Conservation (phyloP, 2,113 vertebrate species). For the Elephantulus edwardii region DNA sequence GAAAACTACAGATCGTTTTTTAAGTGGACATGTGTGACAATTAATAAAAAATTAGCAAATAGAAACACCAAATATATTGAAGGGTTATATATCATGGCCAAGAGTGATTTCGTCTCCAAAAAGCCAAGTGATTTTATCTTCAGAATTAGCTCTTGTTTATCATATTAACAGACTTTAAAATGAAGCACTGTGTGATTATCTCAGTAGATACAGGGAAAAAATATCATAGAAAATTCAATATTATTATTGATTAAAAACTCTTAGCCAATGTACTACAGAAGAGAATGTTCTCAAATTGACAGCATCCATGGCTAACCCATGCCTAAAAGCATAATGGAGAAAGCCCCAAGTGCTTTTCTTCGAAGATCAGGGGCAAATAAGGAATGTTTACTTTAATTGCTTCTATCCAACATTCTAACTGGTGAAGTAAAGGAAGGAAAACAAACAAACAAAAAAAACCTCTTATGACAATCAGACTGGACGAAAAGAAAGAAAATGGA, state of each 20-base stretch:
- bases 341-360: neutral
- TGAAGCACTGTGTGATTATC: neutral
- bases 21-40: neutral
- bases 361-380: neutral
- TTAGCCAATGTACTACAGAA: neutral
- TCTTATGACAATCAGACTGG: neutral
- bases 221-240: neutral
- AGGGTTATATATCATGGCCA: neutral
- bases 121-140: neutral
- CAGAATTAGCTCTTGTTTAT: neutral
- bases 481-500: neutral
- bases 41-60: neutral
- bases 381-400: neutral
- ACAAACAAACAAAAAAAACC: no score
- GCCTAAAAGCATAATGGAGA: neutral
- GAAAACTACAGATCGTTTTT: neutral
- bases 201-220: neutral
- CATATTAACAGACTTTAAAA: constrained; percentile 1
- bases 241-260: neutral
- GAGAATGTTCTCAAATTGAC: neutral
- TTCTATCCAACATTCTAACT: neutral
- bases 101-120: neutral
- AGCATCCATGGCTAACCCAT: neutral
- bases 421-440: neutral
- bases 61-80: neutral